Percentiles rank a stretch among this genome's conserved stretches.
phyloP scores from a whole-genome alignment of 2,888 invertebrate species.

The Muscina levida region DNA sequence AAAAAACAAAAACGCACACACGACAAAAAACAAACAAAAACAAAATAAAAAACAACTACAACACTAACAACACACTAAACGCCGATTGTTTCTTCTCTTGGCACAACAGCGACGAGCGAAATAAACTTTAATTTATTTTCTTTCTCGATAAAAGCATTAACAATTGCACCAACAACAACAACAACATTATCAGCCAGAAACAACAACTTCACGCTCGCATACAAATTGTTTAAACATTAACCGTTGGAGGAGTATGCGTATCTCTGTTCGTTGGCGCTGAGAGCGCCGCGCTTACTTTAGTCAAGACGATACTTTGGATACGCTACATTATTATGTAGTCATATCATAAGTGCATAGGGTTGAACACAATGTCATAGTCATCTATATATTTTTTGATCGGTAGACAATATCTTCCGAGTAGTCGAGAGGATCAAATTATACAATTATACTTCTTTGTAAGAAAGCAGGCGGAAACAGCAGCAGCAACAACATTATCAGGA shows the following conservation, averaged over 20 bases:
- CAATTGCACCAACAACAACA: not conserved
- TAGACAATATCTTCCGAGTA: too few species aligned
- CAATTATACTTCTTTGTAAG: too few species aligned
- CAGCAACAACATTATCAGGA: too few species aligned
- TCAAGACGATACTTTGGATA: too few species aligned
- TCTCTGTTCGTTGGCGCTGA: slow-evolving; percentile 1
- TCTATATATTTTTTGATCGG: too few species aligned
- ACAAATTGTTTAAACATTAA: slow-evolving; percentile 24
- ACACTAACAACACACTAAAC: too few species aligned
- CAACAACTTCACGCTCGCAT: not conserved
- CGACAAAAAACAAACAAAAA: slow-evolving; percentile 11
- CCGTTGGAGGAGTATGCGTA: slow-evolving; percentile 4
- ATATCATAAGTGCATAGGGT: too few species aligned
- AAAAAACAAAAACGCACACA: slow-evolving; percentile 26
- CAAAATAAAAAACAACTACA: slow-evolving; percentile 26
- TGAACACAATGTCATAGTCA: too few species aligned
- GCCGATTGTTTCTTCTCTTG: slow-evolving; percentile 7
- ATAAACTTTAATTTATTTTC: slow-evolving; percentile 36
- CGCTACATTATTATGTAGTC: too few species aligned
- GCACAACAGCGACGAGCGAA: slow-evolving; percentile 13
- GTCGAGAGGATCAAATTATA: too few species aligned
- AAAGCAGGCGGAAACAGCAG: too few species aligned
- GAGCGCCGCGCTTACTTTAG: not conserved
- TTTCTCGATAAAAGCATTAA: slow-evolving; percentile 40
- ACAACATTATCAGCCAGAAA: not conserved